These are phyloP conservation scores for Goniozus legneri DNA, from an alignment of 1,140 invertebrate genomes.

Conservation along the genomic window DNA sequence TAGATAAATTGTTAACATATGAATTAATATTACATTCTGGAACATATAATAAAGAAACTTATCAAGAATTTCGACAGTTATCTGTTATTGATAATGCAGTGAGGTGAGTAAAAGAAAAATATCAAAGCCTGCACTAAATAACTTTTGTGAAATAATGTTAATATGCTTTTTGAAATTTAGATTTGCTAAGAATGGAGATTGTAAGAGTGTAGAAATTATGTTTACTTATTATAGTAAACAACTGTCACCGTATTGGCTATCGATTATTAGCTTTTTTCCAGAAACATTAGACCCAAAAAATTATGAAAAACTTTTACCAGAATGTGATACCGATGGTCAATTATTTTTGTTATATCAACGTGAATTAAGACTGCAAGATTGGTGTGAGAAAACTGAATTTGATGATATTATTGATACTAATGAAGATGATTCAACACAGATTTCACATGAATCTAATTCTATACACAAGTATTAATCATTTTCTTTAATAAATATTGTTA, in stretches of 20 bases:
- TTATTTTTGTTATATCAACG: conserved; percentile 54
- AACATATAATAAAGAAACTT: conserved; percentile 58
- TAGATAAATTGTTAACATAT: conserved; percentile 66
- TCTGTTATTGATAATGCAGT: conserved; percentile 59
- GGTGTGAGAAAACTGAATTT: conserved; percentile 63
- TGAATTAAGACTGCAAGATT: conserved; percentile 60
- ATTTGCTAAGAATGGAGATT: conserved; percentile 59
- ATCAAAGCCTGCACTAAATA: too few relatives aligned
- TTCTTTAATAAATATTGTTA: background rate
- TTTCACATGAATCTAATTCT: too few relatives aligned
- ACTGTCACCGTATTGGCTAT: conserved; percentile 64
- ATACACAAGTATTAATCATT: conserved; percentile 1
- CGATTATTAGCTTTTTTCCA: conserved; percentile 72
- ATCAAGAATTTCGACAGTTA: conserved; percentile 60
- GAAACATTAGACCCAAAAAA: conserved; percentile 69
- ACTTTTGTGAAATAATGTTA: conserved; percentile 4
- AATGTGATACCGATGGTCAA: conserved; percentile 55
- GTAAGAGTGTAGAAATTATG: conserved; percentile 63
- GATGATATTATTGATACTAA: conserved; percentile 39
- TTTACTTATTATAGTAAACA: conserved; percentile 69
- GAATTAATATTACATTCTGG: conserved; percentile 53
- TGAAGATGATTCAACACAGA: conserved; percentile 30
- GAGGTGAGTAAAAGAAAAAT: conserved; percentile 28
- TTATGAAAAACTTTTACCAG: conserved; percentile 66
- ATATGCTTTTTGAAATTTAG: conserved; percentile 15